Percentiles rank a stretch among this genome's conserved stretches.
Evolutionary conservation across 1,140 invertebrate genomes (phyloP).

Genomic region (Proctacanthus coquilletti): DNA sequence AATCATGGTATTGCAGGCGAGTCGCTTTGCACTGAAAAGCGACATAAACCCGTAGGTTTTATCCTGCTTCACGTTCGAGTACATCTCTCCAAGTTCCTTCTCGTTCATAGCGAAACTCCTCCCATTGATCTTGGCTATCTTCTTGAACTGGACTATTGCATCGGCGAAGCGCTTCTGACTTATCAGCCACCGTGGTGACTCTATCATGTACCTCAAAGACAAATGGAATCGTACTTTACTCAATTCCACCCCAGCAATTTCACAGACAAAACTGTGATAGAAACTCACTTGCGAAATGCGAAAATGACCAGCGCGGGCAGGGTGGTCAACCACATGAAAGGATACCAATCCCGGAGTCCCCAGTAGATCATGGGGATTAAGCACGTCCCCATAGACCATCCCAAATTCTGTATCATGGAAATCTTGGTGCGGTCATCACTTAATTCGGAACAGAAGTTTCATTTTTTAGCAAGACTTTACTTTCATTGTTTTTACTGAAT

Average conservation of each 20-base stretch:
- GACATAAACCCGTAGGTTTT: conserved; percentile 35
- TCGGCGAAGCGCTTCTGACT: conserved; percentile 38
- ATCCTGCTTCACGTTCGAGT: conserved; percentile 12
- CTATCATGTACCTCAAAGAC: conserved; percentile 35
- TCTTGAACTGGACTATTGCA: conserved; percentile 38
- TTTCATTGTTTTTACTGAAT: not conserved
- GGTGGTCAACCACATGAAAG: conserved; percentile 34
- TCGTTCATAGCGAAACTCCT: conserved; percentile 31
- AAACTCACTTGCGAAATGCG: conserved; percentile 28
- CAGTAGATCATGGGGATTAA: conserved; percentile 39
- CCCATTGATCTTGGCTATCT: conserved; percentile 48
- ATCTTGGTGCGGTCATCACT: conserved; percentile 31
- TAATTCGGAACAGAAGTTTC: too few relatives aligned
- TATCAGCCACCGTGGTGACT: conserved; percentile 49
- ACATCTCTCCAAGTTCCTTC: conserved; percentile 21
- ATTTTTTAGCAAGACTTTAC: too few relatives aligned
- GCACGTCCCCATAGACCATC: conserved; percentile 36
- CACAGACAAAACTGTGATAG: not conserved
- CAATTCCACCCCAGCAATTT: not conserved
- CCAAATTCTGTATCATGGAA: conserved; percentile 31
- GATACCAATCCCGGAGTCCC: conserved; percentile 37
- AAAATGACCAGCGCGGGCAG: conserved; percentile 29
- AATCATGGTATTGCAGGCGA: conserved; percentile 40
- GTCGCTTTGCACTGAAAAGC: conserved; percentile 37
- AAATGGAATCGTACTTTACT: conserved; percentile 3